Base-by-base conservation (phyloP, 2,888 invertebrate species). In the Tubulanus polymorphus region DNA sequence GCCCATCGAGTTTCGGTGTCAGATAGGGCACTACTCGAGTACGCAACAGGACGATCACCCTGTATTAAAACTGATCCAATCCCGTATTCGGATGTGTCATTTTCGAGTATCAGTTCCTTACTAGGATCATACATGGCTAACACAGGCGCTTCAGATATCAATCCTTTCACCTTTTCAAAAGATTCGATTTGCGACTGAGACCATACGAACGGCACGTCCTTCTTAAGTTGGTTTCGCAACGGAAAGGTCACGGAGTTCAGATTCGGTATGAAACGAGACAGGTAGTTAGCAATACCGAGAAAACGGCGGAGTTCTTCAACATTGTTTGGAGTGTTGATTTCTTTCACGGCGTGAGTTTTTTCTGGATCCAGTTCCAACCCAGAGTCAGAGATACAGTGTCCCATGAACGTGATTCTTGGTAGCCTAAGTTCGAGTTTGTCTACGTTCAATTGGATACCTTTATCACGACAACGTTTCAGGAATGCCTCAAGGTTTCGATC, bases 11-110 rank as follows among this genome's bases (percentile, higher is more conserved):
- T 55, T 47, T 64, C 61, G 1, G 59, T 45, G n/a, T 59, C 48
- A n/a, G 57, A 56, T 3, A 55, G 57, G 15, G 59, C 49, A 47
- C 62, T 45, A 32, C 54, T 56, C 3, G 57, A 53, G 52, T 47
- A 64, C 2, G 59, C 62, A 3, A 64, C 41, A 1, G 61, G 58
- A 51, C 52, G 48, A 29, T 57, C 56, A n/a, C 62, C 50, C 41
- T 64, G 62, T 2, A 61, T 20, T 8, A 63, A n/a, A 0, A 58
- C 62, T 37, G 63, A 53, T 3, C 63, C 66, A 2, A 66, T 20
- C 3, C 66, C 64, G 51, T 64, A 53, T 12, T 60, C 59, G 25
- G 59, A 60, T 6, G 65, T 63, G 47, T 67, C 66, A 30, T 62
- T 61, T 12, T 57, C 52, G 1, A 63, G 27, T n/a, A 37, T 49